Conservation (phyloP, 92 coral and sea anemone species). For the Umimayanthus chanpuru region DNA sequence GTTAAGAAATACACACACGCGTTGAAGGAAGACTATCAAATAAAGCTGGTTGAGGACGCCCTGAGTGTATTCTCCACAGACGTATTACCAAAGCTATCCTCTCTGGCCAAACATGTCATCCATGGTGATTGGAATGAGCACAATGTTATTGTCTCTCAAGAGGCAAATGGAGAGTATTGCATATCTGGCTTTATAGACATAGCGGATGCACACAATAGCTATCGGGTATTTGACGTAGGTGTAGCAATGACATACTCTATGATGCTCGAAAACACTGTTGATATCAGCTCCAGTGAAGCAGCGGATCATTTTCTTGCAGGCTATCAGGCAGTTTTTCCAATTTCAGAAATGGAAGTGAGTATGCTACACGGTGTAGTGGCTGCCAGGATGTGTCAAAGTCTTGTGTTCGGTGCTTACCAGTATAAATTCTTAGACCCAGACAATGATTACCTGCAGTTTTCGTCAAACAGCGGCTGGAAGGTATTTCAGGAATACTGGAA, state of each 20-base stretch:
- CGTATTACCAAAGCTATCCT: neutral
- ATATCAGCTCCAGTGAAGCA: constrained; percentile 36
- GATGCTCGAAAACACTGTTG: constrained; percentile 30
- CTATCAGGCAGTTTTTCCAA: constrained; percentile 63
- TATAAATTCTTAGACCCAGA: constrained; percentile 42
- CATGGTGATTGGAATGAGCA: constrained; percentile 50
- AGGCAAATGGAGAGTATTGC: neutral
- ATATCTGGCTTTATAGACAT: constrained; percentile 68
- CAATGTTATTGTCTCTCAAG: constrained; percentile 26
- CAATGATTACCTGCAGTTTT: constrained; percentile 56
- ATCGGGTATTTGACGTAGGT: constrained; percentile 73
- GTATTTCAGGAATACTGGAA: constrained; percentile 53
- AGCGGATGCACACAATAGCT: constrained; percentile 59
- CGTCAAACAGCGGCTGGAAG: constrained; percentile 56
- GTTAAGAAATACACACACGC: constrained; percentile 12
- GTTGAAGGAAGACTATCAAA: constrained; percentile 18
- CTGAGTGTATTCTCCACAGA: constrained; percentile 17
- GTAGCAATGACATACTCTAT: constrained; percentile 55
- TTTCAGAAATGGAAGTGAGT: constrained; percentile 56
- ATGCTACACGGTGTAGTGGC: constrained; percentile 51
- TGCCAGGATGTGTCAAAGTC: constrained; percentile 67
- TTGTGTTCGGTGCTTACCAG: constrained; percentile 50
- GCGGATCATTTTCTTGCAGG: constrained; percentile 72
- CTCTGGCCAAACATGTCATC: constrained; percentile 30
- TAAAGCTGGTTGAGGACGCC: constrained; percentile 7